A percentile compares a stretch with the other conserved stretches of the same genome.
phyloP scores from a whole-genome alignment of 1,140 invertebrate genomes.

The Calephelis virginiensis region DNA sequence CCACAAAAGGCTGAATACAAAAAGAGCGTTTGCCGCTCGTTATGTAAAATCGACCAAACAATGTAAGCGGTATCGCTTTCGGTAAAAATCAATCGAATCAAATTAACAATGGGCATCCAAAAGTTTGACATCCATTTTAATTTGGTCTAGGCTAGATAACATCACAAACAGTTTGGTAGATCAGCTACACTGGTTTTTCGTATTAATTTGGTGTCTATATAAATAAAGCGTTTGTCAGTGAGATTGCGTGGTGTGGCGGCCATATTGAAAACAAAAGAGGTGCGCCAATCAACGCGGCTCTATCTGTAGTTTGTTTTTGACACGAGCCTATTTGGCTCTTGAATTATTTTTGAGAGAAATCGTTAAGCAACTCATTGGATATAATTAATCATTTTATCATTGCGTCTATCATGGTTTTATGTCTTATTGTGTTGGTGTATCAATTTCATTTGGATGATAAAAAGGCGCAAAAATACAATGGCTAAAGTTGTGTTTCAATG shows the following conservation, averaged over 20 bases:
- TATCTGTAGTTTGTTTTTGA: slow-evolving; percentile 29
- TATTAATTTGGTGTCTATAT: slow-evolving; percentile 29
- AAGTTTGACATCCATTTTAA: slow-evolving; percentile 45
- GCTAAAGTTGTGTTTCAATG: too few species aligned
- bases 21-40: slow-evolving; percentile 67
- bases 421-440: slow-evolving; percentile 3
- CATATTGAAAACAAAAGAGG: slow-evolving; percentile 42
- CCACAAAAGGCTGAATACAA: slow-evolving; percentile 60
- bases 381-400: slow-evolving; percentile 19
- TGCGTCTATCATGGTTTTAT: slow-evolving; percentile 1
- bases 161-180: slow-evolving; percentile 18
- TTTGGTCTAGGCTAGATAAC: slow-evolving; percentile 29
- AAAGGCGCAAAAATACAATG: not conserved
- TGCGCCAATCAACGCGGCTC: slow-evolving; percentile 43
- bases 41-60: slow-evolving; percentile 74
- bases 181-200: slow-evolving; percentile 25
- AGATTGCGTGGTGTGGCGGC: slow-evolving; percentile 29
- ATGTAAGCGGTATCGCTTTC: slow-evolving; percentile 67
- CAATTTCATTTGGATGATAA: not conserved
- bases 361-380: slow-evolving; percentile 19
- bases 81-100: slow-evolving; percentile 70
- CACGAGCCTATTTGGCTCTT: slow-evolving; percentile 23
- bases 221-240: slow-evolving; percentile 28
- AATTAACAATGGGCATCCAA: slow-evolving; percentile 65
- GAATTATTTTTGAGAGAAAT: slow-evolving; percentile 3